These are phyloP conservation scores for Aleiodes testaceus DNA, from an alignment of 2,888 invertebrate species.

Conservation along the genomic window DNA sequence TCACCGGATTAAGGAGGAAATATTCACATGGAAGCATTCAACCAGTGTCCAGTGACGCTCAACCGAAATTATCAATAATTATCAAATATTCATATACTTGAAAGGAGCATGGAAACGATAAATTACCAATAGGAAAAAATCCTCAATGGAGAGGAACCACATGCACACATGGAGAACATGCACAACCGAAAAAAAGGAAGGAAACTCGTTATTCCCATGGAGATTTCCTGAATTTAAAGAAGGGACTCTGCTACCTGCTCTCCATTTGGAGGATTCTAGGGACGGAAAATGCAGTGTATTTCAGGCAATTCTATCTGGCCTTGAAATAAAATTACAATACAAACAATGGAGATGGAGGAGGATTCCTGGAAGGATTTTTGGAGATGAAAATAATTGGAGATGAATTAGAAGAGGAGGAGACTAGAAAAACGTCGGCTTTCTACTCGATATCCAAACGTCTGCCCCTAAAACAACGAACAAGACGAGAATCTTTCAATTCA, in stretches of 20 bases:
- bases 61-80: not conserved
- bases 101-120: not conserved
- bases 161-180: not conserved
- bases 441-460: constrained; percentile 15
- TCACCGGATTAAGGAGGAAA: constrained; percentile 32
- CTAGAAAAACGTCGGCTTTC: constrained; percentile 16
- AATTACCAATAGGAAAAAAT: too few relatives aligned
- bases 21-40: not conserved
- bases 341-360: not conserved
- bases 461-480: constrained; percentile 24
- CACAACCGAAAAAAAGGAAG: constrained; percentile 9
- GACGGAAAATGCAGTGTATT: not conserved
- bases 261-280: too few relatives aligned
- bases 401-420: not conserved
- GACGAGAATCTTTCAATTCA: constrained; percentile 22
- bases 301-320: not conserved
- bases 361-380: constrained; percentile 28
- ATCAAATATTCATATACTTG: too few relatives aligned
- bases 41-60: constrained; percentile 28
- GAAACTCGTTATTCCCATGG: constrained; percentile 12
- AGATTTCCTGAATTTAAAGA: constrained; percentile 10
- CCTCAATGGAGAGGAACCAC: too few relatives aligned
- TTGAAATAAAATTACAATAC: not conserved
- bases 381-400: constrained; percentile 14
- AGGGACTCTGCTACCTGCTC: constrained; percentile 16